Evolutionary conservation across 2,797 vertebrate genomes (phyloP), one percentile per base, ranked within the genome.

Genomic region (Spinibarbus caldwelli): DNA sequence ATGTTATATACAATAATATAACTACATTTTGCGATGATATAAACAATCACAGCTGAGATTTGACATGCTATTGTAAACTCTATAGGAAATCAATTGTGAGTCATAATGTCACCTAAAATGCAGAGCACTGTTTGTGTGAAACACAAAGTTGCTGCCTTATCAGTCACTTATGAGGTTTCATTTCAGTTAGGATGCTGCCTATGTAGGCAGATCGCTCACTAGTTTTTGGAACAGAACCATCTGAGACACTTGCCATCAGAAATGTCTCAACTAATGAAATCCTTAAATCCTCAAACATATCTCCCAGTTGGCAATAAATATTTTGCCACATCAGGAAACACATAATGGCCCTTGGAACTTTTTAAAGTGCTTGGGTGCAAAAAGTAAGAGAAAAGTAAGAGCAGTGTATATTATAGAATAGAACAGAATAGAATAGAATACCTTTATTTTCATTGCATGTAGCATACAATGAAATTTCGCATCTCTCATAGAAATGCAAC

Each of bases 251-350:
- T 76, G 2, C 10, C 47, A 54, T n/a, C 31, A 36, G 47, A 52
- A 76, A 36, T 21, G 15, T 31, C 8, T 47, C 6, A 31, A 67
- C 12, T 36, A 34, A 17, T 49, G 21, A 66, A 59, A 26, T 7
- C 52, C 14, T 7, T 10, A 26, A 43, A 43, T 36, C 76, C 23
- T 62, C 29, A 80, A n/a, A 79, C 59, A 47, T 79, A 41, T 77
- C 23, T 54, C 73, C 73, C 49, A n/a, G 49, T 1, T 15, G 34
- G 76, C 14, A 29, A 59, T 59, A 41, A 19, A 43, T 41, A 29
- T 43, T 41, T 19, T 78, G 36, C 36, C 54, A 78, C 76, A 78
- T 78, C 52, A 78, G 23, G 14, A 78, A 41, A 36, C 54, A 21
- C 34, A 59, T 9, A 57, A 77, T 62, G 70, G 70, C 41, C 6